Conservation (phyloP, 2,888 invertebrate genomes). For the Pseudeuparius sepicola region DNA sequence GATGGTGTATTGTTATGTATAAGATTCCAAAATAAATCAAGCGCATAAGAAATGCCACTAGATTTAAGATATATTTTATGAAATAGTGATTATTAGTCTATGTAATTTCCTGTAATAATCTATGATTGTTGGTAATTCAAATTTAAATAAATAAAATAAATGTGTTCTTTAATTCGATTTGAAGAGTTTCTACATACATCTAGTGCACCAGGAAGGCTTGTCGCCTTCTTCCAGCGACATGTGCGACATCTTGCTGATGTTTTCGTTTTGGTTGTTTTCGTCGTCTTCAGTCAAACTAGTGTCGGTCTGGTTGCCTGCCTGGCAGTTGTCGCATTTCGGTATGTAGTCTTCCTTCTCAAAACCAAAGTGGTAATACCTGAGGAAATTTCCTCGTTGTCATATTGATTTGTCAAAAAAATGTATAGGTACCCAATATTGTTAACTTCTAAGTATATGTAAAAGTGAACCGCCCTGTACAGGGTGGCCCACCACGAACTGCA, state of each 20-base stretch:
- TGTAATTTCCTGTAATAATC: too few relatives aligned
- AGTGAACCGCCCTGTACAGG: too few relatives aligned
- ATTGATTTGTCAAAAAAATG: conserved; percentile 9
- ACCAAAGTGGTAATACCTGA: conserved; percentile 60
- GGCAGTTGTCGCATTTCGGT: conserved; percentile 25
- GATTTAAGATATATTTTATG: too few relatives aligned
- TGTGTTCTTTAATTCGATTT: background rate
- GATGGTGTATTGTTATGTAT: too few relatives aligned
- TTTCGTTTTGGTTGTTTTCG: conserved; percentile 25
- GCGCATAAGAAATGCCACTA: too few relatives aligned
- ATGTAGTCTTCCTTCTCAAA: conserved; percentile 49
- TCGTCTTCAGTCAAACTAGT: conserved; percentile 18
- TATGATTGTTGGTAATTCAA: too few relatives aligned
- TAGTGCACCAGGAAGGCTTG: conserved; percentile 40
- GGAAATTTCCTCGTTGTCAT: too few relatives aligned
- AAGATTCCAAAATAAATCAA: too few relatives aligned
- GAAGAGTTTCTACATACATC: conserved; percentile 38
- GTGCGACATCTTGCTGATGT: conserved; percentile 33
- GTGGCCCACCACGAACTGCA: too few relatives aligned
- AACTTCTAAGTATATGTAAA: conserved; percentile 4
- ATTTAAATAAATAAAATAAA: too few relatives aligned
- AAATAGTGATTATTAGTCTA: too few relatives aligned
- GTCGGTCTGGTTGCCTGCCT: conserved; percentile 16
- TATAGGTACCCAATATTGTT: conserved; percentile 14
- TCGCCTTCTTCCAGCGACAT: conserved; percentile 35